Percentiles rank a stretch among this genome's conserved stretches.
Evolutionary conservation across 2,888 invertebrate species (phyloP).

Genomic region (Zelleria hepariella): DNA sequence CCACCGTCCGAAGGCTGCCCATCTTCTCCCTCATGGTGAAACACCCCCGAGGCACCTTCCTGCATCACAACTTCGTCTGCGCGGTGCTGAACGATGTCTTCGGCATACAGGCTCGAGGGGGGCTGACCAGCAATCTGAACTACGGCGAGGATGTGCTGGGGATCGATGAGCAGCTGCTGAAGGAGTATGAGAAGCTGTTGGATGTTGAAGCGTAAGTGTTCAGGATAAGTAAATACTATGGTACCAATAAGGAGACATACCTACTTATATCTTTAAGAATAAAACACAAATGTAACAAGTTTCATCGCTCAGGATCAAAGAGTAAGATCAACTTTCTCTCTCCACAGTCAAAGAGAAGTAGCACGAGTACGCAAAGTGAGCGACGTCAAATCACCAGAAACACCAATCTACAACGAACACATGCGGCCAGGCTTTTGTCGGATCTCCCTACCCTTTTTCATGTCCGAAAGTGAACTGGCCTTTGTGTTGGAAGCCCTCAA

Average conservation of each 20-base stretch:
- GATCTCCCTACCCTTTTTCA: constrained; percentile 88
- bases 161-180: constrained; percentile 82
- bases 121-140: constrained; percentile 85
- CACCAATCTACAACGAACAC: constrained; percentile 74
- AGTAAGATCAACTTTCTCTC: background rate
- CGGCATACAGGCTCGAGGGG: constrained; percentile 89
- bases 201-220: constrained; percentile 58
- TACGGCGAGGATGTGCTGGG: constrained; percentile 90
- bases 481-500: constrained; percentile 87
- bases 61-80: constrained; percentile 91
- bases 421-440: constrained; percentile 89
- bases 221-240: too few relatives aligned
- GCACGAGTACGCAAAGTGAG: constrained; percentile 55
- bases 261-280: too few relatives aligned
- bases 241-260: too few relatives aligned
- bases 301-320: background rate
- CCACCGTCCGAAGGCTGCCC: constrained; percentile 79
- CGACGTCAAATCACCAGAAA: constrained; percentile 51
- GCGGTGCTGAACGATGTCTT: constrained; percentile 92
- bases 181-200: constrained; percentile 78
- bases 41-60: constrained; percentile 84
- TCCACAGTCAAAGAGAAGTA: constrained; percentile 60
- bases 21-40: constrained; percentile 90
- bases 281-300: too few relatives aligned
- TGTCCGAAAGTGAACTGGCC: constrained; percentile 82